phyloP scores from a whole-genome alignment of 2,113 vertebrate genomes.

The Neolamprologus sp. region DNA sequence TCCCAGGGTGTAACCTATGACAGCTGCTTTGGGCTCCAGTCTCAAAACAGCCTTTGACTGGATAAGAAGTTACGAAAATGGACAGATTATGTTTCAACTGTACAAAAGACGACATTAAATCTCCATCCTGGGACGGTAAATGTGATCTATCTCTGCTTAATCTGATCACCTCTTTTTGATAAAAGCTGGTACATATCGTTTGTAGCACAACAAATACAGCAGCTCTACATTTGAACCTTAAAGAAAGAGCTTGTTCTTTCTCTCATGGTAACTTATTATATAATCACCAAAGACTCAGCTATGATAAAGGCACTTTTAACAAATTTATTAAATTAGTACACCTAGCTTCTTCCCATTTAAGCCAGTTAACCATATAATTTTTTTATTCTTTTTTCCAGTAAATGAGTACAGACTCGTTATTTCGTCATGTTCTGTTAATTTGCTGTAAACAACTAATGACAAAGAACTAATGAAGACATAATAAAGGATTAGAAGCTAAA shows the following conservation, averaged over 20 bases:
- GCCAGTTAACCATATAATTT: not conserved
- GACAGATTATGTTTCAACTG: not conserved
- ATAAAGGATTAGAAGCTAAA: not conserved
- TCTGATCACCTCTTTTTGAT: not conserved
- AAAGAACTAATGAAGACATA: not conserved
- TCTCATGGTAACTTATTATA: not conserved
- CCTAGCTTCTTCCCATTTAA: not conserved
- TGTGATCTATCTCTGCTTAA: not conserved
- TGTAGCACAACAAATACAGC: not conserved
- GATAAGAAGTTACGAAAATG: not conserved
- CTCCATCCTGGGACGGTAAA: not conserved
- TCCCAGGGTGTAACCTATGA: not conserved
- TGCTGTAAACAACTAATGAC: not conserved
- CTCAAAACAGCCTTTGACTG: not conserved
- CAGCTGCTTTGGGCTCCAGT: not conserved
- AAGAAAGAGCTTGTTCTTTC: not conserved
- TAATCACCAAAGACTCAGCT: not conserved
- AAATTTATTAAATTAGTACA: not conserved
- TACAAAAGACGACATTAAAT: not conserved
- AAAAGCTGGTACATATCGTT: not conserved
- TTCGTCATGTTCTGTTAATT: not conserved
- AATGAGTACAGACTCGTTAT: not conserved
- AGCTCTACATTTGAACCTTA: not conserved
- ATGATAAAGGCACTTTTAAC: not conserved
- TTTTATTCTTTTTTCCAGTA: not conserved